A percentile compares a stretch with the other conserved stretches of the same genome.
Evolutionary conservation across 2,113 vertebrate species (phyloP).

Genomic region (Dasyprocta punctata): DNA sequence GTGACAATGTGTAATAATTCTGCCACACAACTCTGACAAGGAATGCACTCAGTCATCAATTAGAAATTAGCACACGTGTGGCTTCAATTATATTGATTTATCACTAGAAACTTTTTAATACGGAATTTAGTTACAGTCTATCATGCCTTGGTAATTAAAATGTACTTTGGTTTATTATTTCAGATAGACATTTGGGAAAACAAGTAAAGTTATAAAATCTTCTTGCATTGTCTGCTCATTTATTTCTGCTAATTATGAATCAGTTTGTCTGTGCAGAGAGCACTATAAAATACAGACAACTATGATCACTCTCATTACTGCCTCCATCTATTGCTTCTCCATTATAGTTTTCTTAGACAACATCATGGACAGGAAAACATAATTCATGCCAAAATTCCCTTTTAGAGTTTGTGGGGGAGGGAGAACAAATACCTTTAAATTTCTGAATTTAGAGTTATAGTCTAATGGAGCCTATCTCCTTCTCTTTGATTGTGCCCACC

Average conservation of each 20-base stretch:
- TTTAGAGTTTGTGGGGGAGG: neutral
- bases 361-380: neutral
- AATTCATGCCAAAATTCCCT: neutral
- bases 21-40: slow-evolving; percentile 29
- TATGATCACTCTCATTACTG: neutral
- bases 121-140: slow-evolving; percentile 59
- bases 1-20: slow-evolving; percentile 22
- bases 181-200: slow-evolving; percentile 49
- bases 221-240: slow-evolving; percentile 9
- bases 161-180: slow-evolving; percentile 62
- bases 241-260: slow-evolving; percentile 38
- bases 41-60: slow-evolving; percentile 50
- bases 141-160: slow-evolving; percentile 71
- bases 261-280: neutral
- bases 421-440: neutral
- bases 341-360: neutral
- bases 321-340: neutral
- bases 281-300: slow-evolving; percentile 33
- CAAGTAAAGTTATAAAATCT: slow-evolving; percentile 58
- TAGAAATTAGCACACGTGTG: slow-evolving; percentile 50
- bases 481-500: neutral
- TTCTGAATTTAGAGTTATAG: neutral
- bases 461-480: neutral
- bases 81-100: slow-evolving; percentile 75
- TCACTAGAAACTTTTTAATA: slow-evolving; percentile 63